These are phyloP conservation scores for Eristalinus sepulchralis DNA, from an alignment of 2,888 invertebrate genomes.

Conservation along the genomic window DNA sequence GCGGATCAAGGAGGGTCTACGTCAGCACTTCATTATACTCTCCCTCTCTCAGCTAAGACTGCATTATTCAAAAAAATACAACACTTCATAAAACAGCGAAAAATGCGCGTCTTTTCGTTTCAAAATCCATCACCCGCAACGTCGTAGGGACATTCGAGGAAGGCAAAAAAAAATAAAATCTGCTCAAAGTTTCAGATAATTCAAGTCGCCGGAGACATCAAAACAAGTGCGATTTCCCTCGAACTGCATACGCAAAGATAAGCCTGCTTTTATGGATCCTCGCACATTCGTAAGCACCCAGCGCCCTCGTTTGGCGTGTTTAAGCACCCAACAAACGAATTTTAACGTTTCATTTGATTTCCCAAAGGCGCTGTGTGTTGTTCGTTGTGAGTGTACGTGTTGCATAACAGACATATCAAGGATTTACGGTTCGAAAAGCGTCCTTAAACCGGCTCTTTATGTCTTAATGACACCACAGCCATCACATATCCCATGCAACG, in stretches of 20 bases:
- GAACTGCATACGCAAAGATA: neutral
- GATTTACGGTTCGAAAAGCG: neutral
- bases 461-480: slow-evolving; percentile 5
- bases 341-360: slow-evolving; percentile 15
- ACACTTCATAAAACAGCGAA: neutral
- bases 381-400: too few relatives aligned
- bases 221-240: neutral
- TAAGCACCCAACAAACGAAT: neutral
- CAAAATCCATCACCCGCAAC: neutral
- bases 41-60: too few relatives aligned
- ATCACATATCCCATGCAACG: neutral
- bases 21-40: too few relatives aligned
- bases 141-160: neutral
- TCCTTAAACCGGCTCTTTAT: slow-evolving; percentile 19
- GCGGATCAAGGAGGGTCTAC: too few relatives aligned
- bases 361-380: neutral
- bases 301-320: neutral
- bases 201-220: neutral
- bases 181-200: neutral
- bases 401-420: slow-evolving; percentile 1
- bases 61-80: neutral
- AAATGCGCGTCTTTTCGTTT: neutral
- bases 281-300: neutral
- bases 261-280: neutral
- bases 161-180: neutral